Percentiles rank a stretch among this genome's conserved stretches.
These are phyloP conservation scores for Scalopus aquaticus DNA, from an alignment of 2,113 vertebrate genomes.

Conservation along the genomic window DNA sequence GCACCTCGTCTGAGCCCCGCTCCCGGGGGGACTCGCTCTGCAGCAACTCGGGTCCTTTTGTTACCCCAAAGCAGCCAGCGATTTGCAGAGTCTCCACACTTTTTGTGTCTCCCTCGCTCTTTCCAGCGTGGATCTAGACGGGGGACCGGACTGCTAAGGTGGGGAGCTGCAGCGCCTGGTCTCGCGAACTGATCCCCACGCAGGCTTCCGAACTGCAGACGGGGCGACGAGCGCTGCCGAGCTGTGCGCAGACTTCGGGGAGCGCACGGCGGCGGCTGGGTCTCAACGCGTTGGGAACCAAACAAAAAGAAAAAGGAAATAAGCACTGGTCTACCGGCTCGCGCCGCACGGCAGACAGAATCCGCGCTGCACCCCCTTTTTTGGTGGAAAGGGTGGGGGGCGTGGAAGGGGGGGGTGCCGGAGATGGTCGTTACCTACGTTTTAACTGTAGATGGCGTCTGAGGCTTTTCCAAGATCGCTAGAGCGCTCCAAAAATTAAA, in stretches of 20 bases:
- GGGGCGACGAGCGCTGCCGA: conserved; percentile 14
- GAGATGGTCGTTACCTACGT: conserved; percentile 70
- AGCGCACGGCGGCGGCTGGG: conserved; percentile 26
- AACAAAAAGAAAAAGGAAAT: conserved; percentile 67
- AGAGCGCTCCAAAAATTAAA: conserved; percentile 64
- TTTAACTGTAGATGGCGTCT: conserved; percentile 80
- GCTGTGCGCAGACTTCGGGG: background rate
- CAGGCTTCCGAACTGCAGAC: conserved; percentile 46
- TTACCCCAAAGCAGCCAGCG: conserved; percentile 61
- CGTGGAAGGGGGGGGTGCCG: conserved; percentile 68
- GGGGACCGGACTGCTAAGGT: background rate
- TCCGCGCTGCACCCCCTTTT: conserved; percentile 76
- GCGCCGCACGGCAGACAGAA: conserved; percentile 68
- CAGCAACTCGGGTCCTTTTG: conserved; percentile 70
- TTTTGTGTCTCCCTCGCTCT: background rate
- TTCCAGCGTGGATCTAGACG: conserved; percentile 1
- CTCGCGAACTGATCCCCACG: conserved; percentile 34
- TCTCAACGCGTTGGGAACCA: conserved; percentile 42
- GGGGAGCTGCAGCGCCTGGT: conserved; percentile 43
- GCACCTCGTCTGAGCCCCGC: conserved; percentile 37
- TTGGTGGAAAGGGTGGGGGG: conserved; percentile 80
- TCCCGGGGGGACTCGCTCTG: conserved; percentile 35
- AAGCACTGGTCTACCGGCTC: conserved; percentile 65
- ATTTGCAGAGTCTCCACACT: conserved; percentile 13
- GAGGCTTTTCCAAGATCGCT: conserved; percentile 72